Percentiles rank a stretch among this genome's conserved stretches.
Evolutionary conservation across 2,888 invertebrate species (phyloP).

Genomic region (Rotaria macrura): DNA sequence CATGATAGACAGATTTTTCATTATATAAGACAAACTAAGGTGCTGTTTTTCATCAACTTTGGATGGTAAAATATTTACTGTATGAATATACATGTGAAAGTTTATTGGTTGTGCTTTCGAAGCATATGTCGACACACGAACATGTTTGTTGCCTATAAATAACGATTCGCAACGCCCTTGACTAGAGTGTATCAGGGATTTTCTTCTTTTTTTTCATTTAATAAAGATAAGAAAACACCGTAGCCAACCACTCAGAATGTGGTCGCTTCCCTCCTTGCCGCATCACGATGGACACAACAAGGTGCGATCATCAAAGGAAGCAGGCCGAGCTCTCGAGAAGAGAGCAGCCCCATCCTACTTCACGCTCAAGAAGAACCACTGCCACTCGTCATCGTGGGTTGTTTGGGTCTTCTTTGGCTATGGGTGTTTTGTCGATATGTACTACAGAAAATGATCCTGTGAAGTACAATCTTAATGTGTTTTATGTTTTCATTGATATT

Average conservation of each 20-base stretch:
- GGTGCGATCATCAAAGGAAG: constrained; percentile 23
- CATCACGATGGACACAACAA: not conserved
- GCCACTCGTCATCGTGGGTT: constrained; percentile 22
- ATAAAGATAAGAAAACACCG: not conserved
- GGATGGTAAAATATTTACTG: no score
- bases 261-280: constrained; percentile 17
- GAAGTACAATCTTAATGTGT: constrained; percentile 8
- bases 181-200: no score
- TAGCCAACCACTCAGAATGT: constrained; percentile 21
- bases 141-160: no score
- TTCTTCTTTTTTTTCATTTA: not conserved
- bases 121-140: no score
- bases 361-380: constrained; percentile 22
- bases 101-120: no score
- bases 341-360: constrained; percentile 22
- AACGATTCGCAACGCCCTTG: no score
- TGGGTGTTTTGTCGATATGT: constrained; percentile 21
- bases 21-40: no score
- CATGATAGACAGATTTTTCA: no score
- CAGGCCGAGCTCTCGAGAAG: constrained; percentile 21
- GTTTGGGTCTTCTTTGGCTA: constrained; percentile 21
- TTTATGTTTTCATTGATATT: not conserved
- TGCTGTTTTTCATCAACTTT: no score
- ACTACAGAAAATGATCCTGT: constrained; percentile 19
- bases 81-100: no score